Evolutionary conservation across 1,140 invertebrate species (phyloP).

Genomic region (Goniozus legneri): DNA sequence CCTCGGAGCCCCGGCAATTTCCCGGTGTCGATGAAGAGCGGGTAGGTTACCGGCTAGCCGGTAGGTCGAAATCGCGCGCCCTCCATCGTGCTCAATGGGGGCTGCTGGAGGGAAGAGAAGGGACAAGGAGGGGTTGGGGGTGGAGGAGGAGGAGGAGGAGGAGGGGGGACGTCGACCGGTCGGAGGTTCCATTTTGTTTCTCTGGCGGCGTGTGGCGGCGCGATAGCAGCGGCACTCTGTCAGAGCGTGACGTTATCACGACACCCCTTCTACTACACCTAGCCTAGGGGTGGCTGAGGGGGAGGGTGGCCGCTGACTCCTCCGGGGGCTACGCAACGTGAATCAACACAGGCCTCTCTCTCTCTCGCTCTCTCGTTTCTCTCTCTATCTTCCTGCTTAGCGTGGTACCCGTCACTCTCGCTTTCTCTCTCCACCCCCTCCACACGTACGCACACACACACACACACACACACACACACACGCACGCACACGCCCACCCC

Average conservation of each 20-base stretch:
- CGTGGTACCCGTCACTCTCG: conserved; percentile 16
- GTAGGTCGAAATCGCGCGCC: too few relatives aligned
- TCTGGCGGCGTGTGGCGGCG: conserved; percentile 55
- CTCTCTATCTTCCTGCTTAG: conserved; percentile 19
- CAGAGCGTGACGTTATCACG: conserved; percentile 58
- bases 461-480: background rate
- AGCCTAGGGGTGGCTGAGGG: conserved; percentile 34
- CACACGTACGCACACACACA: conserved; percentile 5
- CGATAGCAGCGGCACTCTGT: conserved; percentile 58
- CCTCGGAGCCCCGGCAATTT: too few relatives aligned
- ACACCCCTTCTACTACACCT: conserved; percentile 52
- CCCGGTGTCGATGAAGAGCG: too few relatives aligned
- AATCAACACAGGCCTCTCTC: conserved; percentile 37
- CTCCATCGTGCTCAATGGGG: too few relatives aligned
- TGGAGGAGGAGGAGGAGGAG: conserved; percentile 17
- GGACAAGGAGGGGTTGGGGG: conserved; percentile 8
- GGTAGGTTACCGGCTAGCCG: too few relatives aligned
- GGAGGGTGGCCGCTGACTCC: conserved; percentile 24
- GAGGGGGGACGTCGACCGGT: conserved; percentile 36
- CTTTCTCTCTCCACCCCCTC: conserved; percentile 20
- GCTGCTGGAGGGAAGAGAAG: conserved; percentile 6
- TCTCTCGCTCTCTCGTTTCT: conserved; percentile 14
- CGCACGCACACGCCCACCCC: background rate
- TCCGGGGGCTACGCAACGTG: conserved; percentile 28
- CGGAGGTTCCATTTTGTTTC: conserved; percentile 56